phyloP scores from a whole-genome alignment of 2,888 invertebrate genomes.

The Tiliacea aurago region DNA sequence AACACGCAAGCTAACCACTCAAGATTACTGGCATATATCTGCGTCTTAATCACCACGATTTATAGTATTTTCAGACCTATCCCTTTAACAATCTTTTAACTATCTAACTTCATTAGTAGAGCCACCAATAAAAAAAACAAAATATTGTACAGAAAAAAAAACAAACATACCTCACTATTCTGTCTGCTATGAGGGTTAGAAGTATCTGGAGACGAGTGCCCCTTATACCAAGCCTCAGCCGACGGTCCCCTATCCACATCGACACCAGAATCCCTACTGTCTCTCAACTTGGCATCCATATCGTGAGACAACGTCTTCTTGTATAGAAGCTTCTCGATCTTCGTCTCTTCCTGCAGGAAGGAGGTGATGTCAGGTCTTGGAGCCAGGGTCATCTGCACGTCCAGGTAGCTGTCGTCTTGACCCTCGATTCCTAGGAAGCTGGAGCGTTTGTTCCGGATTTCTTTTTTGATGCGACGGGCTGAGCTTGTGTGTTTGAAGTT shows the following conservation, averaged over 20 bases:
- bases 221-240: conserved; percentile 91
- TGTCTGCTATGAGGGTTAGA: conserved; percentile 94
- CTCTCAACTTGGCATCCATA: conserved; percentile 91
- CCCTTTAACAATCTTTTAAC: background rate
- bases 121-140: background rate
- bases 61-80: too few species aligned
- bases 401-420: conserved; percentile 92
- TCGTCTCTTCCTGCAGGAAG: conserved; percentile 94
- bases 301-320: conserved; percentile 93
- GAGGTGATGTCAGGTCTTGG: conserved; percentile 95
- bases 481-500: conserved; percentile 94
- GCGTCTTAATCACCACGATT: too few species aligned
- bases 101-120: background rate
- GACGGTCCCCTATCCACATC: conserved; percentile 92
- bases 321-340: conserved; percentile 94
- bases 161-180: conserved; percentile 92
- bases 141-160: background rate
- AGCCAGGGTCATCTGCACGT: conserved; percentile 92
- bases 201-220: conserved; percentile 86
- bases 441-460: conserved; percentile 95
- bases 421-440: conserved; percentile 96
- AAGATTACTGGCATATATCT: too few species aligned
- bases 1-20: too few species aligned
- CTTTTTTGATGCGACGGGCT: conserved; percentile 96
- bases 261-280: conserved; percentile 95